Conservation (phyloP, 1,140 invertebrate genomes). For the Palaemon carinicauda region DNA sequence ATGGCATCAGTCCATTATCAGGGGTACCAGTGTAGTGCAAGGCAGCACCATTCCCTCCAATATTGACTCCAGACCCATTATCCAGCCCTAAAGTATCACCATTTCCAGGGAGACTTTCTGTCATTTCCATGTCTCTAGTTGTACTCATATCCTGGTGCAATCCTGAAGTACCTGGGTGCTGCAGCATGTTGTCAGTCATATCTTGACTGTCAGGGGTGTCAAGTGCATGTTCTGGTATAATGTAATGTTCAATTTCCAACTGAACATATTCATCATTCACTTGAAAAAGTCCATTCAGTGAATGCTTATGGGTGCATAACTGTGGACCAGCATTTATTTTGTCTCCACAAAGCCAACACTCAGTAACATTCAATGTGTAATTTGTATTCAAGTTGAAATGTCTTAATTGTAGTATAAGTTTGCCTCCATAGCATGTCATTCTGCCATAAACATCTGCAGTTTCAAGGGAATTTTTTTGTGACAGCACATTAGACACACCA, state of each 20-base stretch:
- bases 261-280: conserved; percentile 59
- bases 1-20: conserved; percentile 17
- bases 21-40: conserved; percentile 31
- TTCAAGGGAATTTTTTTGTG: conserved; percentile 26
- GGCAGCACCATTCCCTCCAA: not conserved
- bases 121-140: conserved; percentile 14
- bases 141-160: conserved; percentile 20
- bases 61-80: not conserved
- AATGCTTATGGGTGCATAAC: conserved; percentile 56
- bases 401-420: conserved; percentile 34
- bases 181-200: conserved; percentile 20
- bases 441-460: conserved; percentile 43
- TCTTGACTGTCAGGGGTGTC: conserved; percentile 38
- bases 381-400: conserved; percentile 56
- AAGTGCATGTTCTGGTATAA: conserved; percentile 56
- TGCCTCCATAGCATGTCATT: conserved; percentile 44
- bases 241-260: conserved; percentile 54
- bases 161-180: conserved; percentile 11
- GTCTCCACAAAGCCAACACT: conserved; percentile 58
- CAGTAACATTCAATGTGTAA: conserved; percentile 57
- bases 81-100: not conserved
- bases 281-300: conserved; percentile 56
- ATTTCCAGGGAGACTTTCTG: conserved; percentile 13
- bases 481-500: not conserved
- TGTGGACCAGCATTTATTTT: conserved; percentile 53